Evolutionary conservation across 2,113 vertebrate species (phyloP), one percentile per base, ranked within the genome.

Genomic region (Pygoscelis antarcticus): DNA sequence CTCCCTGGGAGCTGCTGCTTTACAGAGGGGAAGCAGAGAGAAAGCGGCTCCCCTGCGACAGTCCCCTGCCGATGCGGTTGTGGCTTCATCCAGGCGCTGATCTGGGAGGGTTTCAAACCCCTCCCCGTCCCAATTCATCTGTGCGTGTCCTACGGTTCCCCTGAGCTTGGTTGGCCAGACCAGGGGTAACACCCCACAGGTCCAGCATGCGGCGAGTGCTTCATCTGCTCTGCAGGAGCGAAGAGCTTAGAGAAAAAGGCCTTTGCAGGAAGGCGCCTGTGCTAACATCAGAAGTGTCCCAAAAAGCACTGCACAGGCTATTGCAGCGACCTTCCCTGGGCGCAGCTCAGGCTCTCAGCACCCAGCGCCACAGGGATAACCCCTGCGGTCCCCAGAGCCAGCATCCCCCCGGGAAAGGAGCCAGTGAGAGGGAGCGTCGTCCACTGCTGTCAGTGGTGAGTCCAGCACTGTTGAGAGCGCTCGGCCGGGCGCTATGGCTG

Each of bases 161-260:
- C 17, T 5, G 25, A 47, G 68, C 18, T 17, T 9, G 30, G 14
- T 2, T 12, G 46, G 26, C 42, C 36, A 22, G 36, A 6, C 2
- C 1, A 5, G 42, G 49, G n/a, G 11, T n/a, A 14, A 55, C 66
- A 68, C 3, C 29, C 25, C 72, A 3, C 14, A 11, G 51, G 14
- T 32, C 64, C 52, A 36, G 36, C 52, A 12, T 1, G 0, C 15
- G 14, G 40, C 4, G 2, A n/a, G 61, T 1, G 27, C 27, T 44
- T 6, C 1, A 13, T 16, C 29, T 36, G 34, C 29, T 62, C 38
- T 23, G 38, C 52, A 20, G 68, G 68, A 72, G 42, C 40, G 12
- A 27, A 49, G 40, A 32, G 16, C 40, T 47, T 19, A 3, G 57
- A 9, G 62, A 22, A 54, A 30, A 70, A n/a, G 74, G 55, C 4